Evolutionary conservation across 2,797 vertebrate species (phyloP).

Genomic region (Galagoides demidoff): DNA sequence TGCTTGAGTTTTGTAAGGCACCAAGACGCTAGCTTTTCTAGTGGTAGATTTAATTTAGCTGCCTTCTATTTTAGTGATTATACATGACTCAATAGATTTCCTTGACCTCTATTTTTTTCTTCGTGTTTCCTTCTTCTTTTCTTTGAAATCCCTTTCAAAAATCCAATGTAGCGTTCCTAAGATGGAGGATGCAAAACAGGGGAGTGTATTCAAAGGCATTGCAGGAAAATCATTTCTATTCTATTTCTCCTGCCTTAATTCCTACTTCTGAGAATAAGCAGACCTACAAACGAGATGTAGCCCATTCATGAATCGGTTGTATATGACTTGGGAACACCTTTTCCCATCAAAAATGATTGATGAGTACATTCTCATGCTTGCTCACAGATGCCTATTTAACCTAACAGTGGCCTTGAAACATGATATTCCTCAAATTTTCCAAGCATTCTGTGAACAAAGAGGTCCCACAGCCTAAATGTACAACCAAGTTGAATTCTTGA

Average conservation of each 20-base stretch:
- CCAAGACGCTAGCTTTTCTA: neutral
- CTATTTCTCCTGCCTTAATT: neutral
- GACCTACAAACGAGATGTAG: conserved; percentile 35
- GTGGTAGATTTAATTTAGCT: neutral
- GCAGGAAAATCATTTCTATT: neutral
- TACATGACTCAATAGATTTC: neutral
- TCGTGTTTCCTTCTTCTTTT: neutral
- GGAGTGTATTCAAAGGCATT: neutral
- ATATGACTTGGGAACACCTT: conserved; percentile 48
- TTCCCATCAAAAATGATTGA: conserved; percentile 65
- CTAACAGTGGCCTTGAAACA: conserved; percentile 60
- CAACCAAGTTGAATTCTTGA: neutral
- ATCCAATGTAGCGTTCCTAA: neutral
- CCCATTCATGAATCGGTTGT: conserved; percentile 34
- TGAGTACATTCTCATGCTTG: conserved; percentile 12
- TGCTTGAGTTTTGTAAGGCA: neutral
- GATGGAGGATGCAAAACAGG: neutral
- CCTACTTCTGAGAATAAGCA: conserved; percentile 6
- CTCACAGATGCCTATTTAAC: conserved; percentile 59
- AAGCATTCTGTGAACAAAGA: neutral
- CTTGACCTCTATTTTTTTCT: neutral
- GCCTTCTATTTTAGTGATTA: neutral
- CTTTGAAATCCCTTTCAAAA: conserved; percentile 7
- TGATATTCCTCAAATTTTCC: conserved; percentile 20
- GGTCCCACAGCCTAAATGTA: neutral